Base-by-base conservation (phyloP, 2,797 vertebrate genomes). In the Hipposideros larvatus region DNA sequence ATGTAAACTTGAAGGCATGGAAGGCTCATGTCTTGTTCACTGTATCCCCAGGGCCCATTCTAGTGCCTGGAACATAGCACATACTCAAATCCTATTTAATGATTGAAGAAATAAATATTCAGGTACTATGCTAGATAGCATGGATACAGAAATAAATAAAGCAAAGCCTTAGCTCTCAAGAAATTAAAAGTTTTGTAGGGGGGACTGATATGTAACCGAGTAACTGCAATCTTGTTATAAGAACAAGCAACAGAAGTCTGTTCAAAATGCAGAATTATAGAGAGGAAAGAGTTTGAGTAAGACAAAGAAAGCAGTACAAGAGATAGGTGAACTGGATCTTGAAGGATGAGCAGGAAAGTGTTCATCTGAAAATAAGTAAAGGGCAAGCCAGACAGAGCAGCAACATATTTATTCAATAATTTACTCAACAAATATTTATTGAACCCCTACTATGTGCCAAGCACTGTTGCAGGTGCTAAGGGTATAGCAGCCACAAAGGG, bases 341-440 rank as follows among this genome's bases (percentile, higher is more conserved):
- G 68, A 90, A 80, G 34, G 43, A 61, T 65, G 26, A 70, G n/a
- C 43, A 68, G 21, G 15, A 46, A 82, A 55, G 66, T 51, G 63
- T 95, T 89, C 70, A 46, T 88, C 59, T 77, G 87, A 91, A 78
- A 88, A 51, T 89, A 85, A 95, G 16, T 61, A 43, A 74, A 89
- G 46, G 41, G 16, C 7, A 26, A 53, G 6, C 13, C 24, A 71
- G 70, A 26, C 9, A 68, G 59, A 80, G 65, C 55, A 68, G 43
- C 4, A 65, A 41, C 18, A 1, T 70, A 41, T 75, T 83, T 93
- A 83, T 57, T 75, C 41, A 78, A 19, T 43, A 71, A 48, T 90
- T 68, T 51, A 63, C 34, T 73, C 51, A 24, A 51, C 10, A 63
- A 11, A 34, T 59, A 59, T n/a, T 51, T 93, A 28, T 11, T 61